phyloP scores from a whole-genome alignment of 2,113 vertebrate genomes.

The Procavia capensis region DNA sequence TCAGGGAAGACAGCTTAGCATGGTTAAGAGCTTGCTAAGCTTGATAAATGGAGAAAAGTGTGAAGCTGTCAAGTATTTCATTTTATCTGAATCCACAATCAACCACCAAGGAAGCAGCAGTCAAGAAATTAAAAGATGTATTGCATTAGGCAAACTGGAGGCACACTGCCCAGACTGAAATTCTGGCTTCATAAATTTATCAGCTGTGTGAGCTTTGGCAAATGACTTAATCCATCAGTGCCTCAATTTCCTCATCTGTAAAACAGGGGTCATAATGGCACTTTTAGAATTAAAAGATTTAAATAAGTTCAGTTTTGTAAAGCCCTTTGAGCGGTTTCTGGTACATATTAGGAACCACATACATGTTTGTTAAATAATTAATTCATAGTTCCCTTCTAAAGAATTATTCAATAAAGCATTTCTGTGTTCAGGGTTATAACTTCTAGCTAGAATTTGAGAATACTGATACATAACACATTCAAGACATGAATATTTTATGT shows the following conservation, averaged over 20 bases:
- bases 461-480: neutral
- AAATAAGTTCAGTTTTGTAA: neutral
- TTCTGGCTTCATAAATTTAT: neutral
- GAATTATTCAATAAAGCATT: neutral
- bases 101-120: too few species aligned
- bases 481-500: neutral
- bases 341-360: neutral
- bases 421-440: neutral
- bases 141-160: too few species aligned
- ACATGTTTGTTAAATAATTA: neutral
- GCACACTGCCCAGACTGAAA: neutral
- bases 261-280: neutral
- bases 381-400: neutral
- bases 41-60: too few species aligned
- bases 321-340: neutral
- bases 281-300: too few species aligned
- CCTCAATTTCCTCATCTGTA: neutral
- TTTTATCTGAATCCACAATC: too few species aligned
- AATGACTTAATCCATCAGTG: neutral
- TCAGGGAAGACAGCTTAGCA: neutral
- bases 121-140: too few species aligned
- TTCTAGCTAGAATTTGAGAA: neutral
- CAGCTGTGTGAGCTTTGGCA: neutral
- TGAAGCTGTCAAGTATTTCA: too few species aligned
- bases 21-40: neutral